A percentile compares a stretch with the other conserved stretches of the same genome.
phyloP scores from a whole-genome alignment of 2,797 vertebrate genomes.

The Dryobates pubescens region DNA sequence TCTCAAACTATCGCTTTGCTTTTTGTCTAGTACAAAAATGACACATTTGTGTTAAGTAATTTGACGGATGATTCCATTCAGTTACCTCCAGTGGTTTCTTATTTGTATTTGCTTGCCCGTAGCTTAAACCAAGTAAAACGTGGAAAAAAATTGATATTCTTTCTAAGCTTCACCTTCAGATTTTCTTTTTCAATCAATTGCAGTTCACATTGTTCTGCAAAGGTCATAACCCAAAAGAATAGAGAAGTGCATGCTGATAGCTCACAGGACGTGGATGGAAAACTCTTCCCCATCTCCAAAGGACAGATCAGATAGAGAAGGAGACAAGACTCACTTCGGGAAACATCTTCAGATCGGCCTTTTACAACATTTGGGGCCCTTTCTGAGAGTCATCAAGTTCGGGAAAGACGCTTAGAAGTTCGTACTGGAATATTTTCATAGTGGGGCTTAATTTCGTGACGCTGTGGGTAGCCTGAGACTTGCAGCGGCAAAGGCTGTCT shows the following conservation, averaged over 20 bases:
- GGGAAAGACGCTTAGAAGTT: background rate
- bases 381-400: background rate
- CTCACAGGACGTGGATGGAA: background rate
- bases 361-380: background rate
- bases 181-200: background rate
- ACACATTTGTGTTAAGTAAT: background rate
- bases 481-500: too few species aligned
- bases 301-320: background rate
- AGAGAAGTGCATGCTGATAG: background rate
- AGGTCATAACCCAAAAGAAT: background rate
- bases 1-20: background rate
- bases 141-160: background rate
- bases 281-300: background rate
- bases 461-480: too few species aligned
- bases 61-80: background rate
- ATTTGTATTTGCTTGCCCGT: background rate
- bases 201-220: background rate
- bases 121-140: background rate
- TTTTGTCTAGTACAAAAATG: background rate
- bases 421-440: background rate
- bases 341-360: background rate
- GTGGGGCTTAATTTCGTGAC: accelerated
- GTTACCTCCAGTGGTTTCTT: background rate
- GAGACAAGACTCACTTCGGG: background rate
- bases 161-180: background rate